These are phyloP conservation scores for Drosophila novamexicana DNA, from an alignment of 1,140 invertebrate species.

Conservation along the genomic window DNA sequence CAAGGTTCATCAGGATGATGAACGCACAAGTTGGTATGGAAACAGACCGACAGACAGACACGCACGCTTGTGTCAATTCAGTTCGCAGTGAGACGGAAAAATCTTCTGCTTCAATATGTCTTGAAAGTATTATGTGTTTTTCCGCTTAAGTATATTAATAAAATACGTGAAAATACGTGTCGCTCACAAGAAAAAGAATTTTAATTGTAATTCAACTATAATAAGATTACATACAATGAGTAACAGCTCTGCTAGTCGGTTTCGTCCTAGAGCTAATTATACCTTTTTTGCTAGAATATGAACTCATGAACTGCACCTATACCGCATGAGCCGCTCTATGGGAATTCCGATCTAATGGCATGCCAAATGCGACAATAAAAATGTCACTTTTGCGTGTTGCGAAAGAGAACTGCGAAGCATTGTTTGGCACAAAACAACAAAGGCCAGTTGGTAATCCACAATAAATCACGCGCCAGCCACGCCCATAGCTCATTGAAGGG, in stretches of 20 bases:
- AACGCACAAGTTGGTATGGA: too few species aligned
- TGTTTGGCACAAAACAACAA: constrained; percentile 24
- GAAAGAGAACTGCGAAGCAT: constrained; percentile 9
- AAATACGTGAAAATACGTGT: too few species aligned
- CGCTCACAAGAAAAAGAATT: too few species aligned
- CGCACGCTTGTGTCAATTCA: too few species aligned
- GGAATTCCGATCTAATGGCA: constrained; percentile 16
- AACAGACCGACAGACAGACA: too few species aligned
- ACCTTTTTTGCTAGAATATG: neutral
- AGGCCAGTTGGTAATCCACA: constrained; percentile 23
- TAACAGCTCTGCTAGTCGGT: neutral
- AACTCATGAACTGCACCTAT: constrained; percentile 3
- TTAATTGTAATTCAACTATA: too few species aligned
- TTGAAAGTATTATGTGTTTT: too few species aligned
- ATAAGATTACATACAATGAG: too few species aligned
- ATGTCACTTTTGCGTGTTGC: constrained; percentile 71
- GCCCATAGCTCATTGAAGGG: constrained; percentile 16
- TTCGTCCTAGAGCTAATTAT: constrained; percentile 1
- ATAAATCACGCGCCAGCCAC: constrained; percentile 64
- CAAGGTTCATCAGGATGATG: too few species aligned
- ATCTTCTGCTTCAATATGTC: too few species aligned
- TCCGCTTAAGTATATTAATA: too few species aligned
- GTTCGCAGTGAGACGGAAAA: too few species aligned
- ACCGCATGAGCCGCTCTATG: neutral
- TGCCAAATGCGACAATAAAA: constrained; percentile 67